phyloP scores from a whole-genome alignment of 2,888 invertebrate genomes.

The Lordiphosa andalusiaca region DNA sequence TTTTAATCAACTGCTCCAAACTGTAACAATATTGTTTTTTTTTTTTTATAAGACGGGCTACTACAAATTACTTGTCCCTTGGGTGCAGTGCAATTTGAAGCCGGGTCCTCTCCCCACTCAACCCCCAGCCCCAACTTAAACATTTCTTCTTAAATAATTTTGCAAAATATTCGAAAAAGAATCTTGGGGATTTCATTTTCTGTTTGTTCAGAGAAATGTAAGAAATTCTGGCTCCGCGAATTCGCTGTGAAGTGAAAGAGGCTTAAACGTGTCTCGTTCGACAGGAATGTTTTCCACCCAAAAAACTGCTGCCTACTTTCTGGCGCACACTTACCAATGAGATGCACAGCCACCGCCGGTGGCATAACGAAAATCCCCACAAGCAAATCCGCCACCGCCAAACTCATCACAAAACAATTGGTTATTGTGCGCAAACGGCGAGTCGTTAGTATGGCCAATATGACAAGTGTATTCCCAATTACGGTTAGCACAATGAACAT shows the following conservation, averaged over 20 bases:
- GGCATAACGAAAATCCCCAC: conserved; percentile 98
- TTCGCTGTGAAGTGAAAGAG: conserved; percentile 4
- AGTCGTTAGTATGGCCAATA: conserved; percentile 92
- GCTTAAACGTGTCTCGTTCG: background rate
- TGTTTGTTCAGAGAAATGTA: background rate
- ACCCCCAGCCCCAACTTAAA: background rate
- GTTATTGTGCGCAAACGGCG: conserved; percentile 94
- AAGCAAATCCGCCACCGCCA: conserved; percentile 95
- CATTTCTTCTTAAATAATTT: conserved; percentile 7
- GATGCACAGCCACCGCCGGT: conserved; percentile 90
- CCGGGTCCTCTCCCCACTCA: too few species aligned
- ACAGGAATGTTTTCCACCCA: conserved; percentile 3
- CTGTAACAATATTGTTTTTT: background rate
- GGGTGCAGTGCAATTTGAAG: too few species aligned
- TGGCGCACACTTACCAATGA: conserved; percentile 85
- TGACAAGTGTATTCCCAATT: conserved; percentile 93
- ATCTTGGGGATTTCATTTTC: conserved; percentile 1
- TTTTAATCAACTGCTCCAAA: conserved; percentile 32
- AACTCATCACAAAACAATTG: conserved; percentile 96
- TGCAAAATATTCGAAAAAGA: conserved; percentile 5
- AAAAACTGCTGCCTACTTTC: conserved; percentile 4
- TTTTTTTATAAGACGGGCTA: too few species aligned
- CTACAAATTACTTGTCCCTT: too few species aligned
- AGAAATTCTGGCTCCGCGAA: conserved; percentile 8
- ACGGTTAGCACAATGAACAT: conserved; percentile 87